These are phyloP conservation scores for Zosterops lateralis DNA, from an alignment of 2,113 vertebrate species.

Conservation along the genomic window DNA sequence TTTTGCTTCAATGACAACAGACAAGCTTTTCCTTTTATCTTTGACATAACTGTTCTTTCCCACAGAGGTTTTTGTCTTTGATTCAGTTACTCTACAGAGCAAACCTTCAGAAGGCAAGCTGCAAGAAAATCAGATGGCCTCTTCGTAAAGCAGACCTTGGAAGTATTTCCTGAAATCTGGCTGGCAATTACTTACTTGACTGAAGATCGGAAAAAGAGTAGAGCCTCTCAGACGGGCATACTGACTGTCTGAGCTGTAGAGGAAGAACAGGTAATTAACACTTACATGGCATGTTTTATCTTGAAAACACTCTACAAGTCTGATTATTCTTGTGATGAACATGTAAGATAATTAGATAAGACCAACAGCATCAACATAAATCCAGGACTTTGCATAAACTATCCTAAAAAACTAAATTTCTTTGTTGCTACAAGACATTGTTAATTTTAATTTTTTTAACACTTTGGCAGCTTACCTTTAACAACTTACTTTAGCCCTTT, in stretches of 20 bases:
- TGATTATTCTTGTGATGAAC: background rate
- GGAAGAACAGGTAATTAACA: slow-evolving; percentile 10
- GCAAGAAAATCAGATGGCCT: background rate
- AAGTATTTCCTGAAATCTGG: background rate
- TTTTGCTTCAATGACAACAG: background rate
- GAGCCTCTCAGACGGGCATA: slow-evolving; percentile 76
- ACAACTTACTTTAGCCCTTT: background rate
- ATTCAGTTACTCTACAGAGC: background rate
- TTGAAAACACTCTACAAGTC: background rate
- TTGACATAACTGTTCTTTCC: background rate
- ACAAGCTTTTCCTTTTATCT: background rate
- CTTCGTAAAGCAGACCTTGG: background rate
- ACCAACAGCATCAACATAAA: background rate
- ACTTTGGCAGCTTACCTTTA: background rate
- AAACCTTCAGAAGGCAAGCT: background rate
- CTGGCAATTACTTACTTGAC: slow-evolving; percentile 83
- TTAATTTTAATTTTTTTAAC: background rate
- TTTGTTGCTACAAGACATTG: background rate
- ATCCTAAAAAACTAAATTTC: background rate
- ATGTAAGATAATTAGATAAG: background rate
- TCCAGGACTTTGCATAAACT: background rate
- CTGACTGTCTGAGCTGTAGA: slow-evolving; percentile 76
- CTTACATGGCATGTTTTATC: background rate
- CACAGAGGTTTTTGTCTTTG: background rate
- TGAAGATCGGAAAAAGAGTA: slow-evolving; percentile 87